Evolutionary conservation across 2,797 vertebrate genomes (phyloP), one percentile per base, ranked within the genome.

Genomic region (Sebastes paucispinis): DNA sequence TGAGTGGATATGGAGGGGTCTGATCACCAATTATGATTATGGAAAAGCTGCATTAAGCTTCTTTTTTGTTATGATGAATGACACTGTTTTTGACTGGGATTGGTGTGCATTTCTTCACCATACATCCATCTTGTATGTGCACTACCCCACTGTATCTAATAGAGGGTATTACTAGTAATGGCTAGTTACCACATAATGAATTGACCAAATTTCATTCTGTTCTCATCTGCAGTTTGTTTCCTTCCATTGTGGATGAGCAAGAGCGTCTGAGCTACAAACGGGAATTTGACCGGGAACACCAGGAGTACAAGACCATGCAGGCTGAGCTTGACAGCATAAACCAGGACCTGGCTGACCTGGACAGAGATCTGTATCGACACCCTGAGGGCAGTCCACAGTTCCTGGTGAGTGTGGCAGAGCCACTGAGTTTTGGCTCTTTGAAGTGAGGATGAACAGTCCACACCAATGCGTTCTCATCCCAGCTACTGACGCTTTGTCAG

Each of bases 261-360:
- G 92, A 96, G 83, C 94, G 96, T 43, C 86, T 96, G 73, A 81
- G 80, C 43, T 96, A 97, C 88, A 97, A 97, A 82, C 91, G 84
- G 22, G 95, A 96, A 59, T 97, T 97, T 89, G 97, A 98, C 83
- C 83, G 27, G 25, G 93, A 96, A 50, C 94, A 97, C 13, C 94
- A 95, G 75, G 96, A 97, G 78, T 97, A 96, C 75, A 96, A 96
- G 65, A 85, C 27, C 55, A 90, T 98, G 67, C 97, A 97, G 91
- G 92, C 87, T 8, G 96, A 96, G 75, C 91, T 97, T 39, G 96
- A 98, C 55, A 83, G 94, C 20, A 83, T 98, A 34, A 96, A 94
- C 87, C 95, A 92, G 78, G 92, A 94, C 13, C 81, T 97, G 39
- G 88, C 89, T 7, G 92, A 90, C 8, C 80, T 96, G 69, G 89